Percentiles rank a stretch among this genome's conserved stretches.
Conservation (phyloP, 2,797 vertebrate species). For the Antennarius maculatus region DNA sequence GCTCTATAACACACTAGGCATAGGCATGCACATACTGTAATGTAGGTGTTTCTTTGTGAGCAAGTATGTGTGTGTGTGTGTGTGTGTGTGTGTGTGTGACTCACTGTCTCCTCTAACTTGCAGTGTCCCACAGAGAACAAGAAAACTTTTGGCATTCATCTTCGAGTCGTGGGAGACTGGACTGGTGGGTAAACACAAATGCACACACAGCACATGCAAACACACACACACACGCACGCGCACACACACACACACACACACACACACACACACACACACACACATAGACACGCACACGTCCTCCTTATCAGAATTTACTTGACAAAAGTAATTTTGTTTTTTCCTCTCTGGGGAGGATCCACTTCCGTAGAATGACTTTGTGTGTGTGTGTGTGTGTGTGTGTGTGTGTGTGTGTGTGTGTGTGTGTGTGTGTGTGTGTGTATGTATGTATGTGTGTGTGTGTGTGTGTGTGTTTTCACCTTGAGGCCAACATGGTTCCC, state of each 20-base stretch:
- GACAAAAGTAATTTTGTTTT: conserved; percentile 34
- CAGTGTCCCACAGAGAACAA: conserved; percentile 94
- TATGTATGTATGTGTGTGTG: conserved; percentile 1
- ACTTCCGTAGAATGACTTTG: conserved; percentile 15
- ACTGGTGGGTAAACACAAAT: conserved; percentile 84
- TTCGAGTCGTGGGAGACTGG: conserved; percentile 97
- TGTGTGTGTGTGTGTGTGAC: conserved; percentile 34
- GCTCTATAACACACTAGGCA: conserved; percentile 54
- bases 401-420: neutral
- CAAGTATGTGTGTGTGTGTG: conserved; percentile 14
- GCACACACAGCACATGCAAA: conserved; percentile 17
- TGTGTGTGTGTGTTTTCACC: conserved; percentile 1
- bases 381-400: neutral
- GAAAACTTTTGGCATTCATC: conserved; percentile 93
- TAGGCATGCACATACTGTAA: conserved; percentile 44
- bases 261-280: neutral
- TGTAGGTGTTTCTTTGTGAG: conserved; percentile 27
- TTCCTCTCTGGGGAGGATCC: conserved; percentile 27
- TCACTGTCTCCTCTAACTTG: conserved; percentile 74
- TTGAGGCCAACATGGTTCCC: conserved; percentile 13
- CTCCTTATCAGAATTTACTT: conserved; percentile 32
- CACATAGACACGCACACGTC: neutral
- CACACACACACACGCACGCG: conserved; percentile 16
- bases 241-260: conserved; percentile 3
- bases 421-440: neutral